Evolutionary conservation across 2,888 invertebrate species (phyloP).

Genomic region (Calameuta pallipes): DNA sequence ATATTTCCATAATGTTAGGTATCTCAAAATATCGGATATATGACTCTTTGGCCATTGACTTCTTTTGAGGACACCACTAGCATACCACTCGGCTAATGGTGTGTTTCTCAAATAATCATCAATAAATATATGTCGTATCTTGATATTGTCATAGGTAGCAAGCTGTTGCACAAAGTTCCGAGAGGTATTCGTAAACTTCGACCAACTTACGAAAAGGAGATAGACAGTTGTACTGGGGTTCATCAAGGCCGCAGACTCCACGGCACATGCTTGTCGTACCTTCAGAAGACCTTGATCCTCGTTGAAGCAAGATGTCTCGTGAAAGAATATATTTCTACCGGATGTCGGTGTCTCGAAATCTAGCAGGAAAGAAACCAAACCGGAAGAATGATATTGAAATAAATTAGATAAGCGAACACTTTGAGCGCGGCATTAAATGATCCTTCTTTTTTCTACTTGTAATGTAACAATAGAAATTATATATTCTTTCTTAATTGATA

Average conservation of each 20-base stretch:
- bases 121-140: constrained; percentile 68
- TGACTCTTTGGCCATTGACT: constrained; percentile 72
- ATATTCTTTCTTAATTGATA: background rate
- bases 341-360: background rate
- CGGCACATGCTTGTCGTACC: constrained; percentile 74
- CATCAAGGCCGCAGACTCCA: constrained; percentile 75
- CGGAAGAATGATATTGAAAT: background rate
- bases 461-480: background rate
- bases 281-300: constrained; percentile 65
- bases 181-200: constrained; percentile 50
- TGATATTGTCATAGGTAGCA: constrained; percentile 67
- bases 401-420: background rate
- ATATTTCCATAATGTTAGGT: constrained; percentile 77
- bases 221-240: constrained; percentile 72
- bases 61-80: constrained; percentile 65
- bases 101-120: constrained; percentile 69
- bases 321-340: constrained; percentile 73
- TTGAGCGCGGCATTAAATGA: background rate
- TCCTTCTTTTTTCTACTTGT: background rate
- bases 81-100: constrained; percentile 71
- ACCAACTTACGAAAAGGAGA: constrained; percentile 69
- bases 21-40: constrained; percentile 75
- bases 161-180: constrained; percentile 60
- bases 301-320: constrained; percentile 74
- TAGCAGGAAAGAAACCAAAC: background rate